These are phyloP conservation scores for Dryadula phaetusa DNA, from an alignment of 2,888 invertebrate genomes.

Conservation along the genomic window DNA sequence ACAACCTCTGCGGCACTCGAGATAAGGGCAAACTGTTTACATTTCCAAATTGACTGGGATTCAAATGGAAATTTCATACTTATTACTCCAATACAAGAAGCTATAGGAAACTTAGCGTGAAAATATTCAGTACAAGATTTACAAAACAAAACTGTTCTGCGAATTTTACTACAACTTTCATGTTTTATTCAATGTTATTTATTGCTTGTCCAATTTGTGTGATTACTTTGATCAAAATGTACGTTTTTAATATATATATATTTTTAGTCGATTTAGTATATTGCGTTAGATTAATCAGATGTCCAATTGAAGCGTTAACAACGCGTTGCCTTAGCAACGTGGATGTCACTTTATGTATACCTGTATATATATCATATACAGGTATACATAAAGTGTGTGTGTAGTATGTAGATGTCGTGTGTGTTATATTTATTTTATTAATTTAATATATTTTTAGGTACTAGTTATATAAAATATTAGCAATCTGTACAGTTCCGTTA, in stretches of 20 bases:
- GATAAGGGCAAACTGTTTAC: slow-evolving; percentile 38
- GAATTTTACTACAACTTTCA: slow-evolving; percentile 1
- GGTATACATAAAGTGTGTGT: no score
- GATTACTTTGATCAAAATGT: background rate
- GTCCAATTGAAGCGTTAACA: no score
- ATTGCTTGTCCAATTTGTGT: background rate
- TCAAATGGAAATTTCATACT: slow-evolving; percentile 31
- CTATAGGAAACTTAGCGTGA: slow-evolving; percentile 10
- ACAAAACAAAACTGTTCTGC: background rate
- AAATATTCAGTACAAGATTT: slow-evolving; percentile 2
- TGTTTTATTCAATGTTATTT: slow-evolving; percentile 6
- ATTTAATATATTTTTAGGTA: no score
- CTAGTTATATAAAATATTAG: no score
- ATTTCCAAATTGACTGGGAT: slow-evolving; percentile 39
- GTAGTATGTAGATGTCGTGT: no score
- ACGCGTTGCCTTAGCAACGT: no score
- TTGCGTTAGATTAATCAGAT: no score
- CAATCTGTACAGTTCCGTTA: no score
- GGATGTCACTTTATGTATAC: no score
- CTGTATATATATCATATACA: no score
- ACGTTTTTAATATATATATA: background rate
- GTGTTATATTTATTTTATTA: no score
- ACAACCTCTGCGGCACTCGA: slow-evolving; percentile 27
- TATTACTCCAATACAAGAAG: background rate
- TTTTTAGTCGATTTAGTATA: background rate